Evolutionary conservation across 2,113 vertebrate genomes (phyloP).

Genomic region (Irena cyanogastra): DNA sequence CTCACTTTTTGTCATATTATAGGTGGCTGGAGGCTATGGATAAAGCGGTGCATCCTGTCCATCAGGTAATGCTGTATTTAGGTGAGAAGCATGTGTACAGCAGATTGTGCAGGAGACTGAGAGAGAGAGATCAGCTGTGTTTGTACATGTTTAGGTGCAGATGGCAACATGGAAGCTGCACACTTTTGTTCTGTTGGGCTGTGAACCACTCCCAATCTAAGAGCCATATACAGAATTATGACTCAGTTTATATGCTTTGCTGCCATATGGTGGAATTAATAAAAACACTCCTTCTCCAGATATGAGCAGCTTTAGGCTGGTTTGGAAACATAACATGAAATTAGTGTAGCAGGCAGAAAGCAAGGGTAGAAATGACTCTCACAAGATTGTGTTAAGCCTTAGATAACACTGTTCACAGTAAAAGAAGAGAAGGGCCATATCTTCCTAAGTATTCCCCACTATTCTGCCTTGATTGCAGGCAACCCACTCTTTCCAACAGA

Average conservation of each 20-base stretch:
- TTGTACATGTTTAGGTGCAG: neutral
- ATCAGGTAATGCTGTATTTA: slow-evolving; percentile 73
- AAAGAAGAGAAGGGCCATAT: neutral
- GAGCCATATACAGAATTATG: neutral
- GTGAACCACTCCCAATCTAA: neutral
- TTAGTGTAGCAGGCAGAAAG: neutral
- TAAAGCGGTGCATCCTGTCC: slow-evolving; percentile 80
- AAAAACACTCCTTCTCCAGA: neutral
- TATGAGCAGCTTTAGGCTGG: neutral
- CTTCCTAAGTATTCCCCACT: neutral
- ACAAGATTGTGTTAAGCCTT: accelerated
- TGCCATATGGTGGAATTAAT: neutral
- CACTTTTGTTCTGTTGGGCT: neutral
- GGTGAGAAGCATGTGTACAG: neutral
- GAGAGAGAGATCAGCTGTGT: neutral
- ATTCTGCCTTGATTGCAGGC: neutral
- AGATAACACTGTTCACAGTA: neutral
- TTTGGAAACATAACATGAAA: neutral
- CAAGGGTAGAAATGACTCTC: neutral
- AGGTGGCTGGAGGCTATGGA: slow-evolving; percentile 90
- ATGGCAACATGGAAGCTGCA: neutral
- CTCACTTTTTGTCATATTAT: neutral
- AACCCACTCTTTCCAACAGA: neutral
- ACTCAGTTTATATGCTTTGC: neutral
- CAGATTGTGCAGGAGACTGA: neutral